Evolutionary conservation across 2,113 vertebrate species (phyloP).

Genomic region (Hemiprocne comata): DNA sequence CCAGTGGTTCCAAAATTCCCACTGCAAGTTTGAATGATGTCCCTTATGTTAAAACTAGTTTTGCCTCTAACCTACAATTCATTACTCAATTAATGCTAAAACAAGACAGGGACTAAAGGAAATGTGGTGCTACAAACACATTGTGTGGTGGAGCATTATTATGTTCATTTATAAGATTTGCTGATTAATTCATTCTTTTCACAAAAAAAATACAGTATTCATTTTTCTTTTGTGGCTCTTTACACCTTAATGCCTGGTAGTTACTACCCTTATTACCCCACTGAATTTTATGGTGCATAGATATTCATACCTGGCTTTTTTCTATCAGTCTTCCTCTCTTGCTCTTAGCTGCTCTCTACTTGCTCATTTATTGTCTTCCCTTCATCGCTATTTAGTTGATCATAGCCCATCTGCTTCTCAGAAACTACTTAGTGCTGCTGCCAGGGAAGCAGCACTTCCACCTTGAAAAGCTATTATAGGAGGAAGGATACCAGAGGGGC

Average conservation of each 20-base stretch:
- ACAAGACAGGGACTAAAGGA: background rate
- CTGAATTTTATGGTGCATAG: background rate
- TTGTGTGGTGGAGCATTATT: background rate
- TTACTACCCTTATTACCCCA: background rate
- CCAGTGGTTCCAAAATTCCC: background rate
- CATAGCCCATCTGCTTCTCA: background rate
- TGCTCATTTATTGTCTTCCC: background rate
- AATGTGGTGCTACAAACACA: background rate
- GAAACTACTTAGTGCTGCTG: background rate
- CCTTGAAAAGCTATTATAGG: background rate
- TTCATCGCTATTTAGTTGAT: background rate
- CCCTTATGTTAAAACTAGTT: background rate
- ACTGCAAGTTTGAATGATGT: background rate
- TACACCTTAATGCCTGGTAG: background rate
- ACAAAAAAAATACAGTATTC: background rate
- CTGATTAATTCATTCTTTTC: background rate
- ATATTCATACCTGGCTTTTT: background rate
- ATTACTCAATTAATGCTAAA: background rate
- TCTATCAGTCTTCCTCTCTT: background rate
- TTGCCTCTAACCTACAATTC: background rate
- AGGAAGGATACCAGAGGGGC: background rate
- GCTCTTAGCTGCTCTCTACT: background rate
- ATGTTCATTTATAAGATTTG: background rate
- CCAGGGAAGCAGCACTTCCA: background rate
- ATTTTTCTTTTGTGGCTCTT: background rate